Base-by-base conservation (phyloP, 2,113 vertebrate species). In the Alligator mississippiensis region DNA sequence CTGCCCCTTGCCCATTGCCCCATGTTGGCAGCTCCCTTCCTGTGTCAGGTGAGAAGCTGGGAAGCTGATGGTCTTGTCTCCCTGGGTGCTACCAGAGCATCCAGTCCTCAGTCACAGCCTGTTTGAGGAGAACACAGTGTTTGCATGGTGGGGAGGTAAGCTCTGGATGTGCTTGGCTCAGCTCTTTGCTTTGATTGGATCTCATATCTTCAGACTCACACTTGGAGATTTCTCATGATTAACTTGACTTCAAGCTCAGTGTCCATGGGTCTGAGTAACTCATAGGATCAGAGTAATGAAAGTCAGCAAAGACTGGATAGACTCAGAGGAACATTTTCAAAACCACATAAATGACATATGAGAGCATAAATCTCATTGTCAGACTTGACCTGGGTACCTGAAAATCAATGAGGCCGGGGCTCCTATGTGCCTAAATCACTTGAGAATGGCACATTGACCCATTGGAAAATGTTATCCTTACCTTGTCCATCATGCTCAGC, bases 1-100 rank as follows among this genome's bases (percentile, higher is more conserved):
- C 4, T 1, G 19, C 7, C 30, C 38, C 18, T 19, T 5, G 34
- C 34, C 34, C 34, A 34, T 28, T 1, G 3, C 15, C 13, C 19
- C 66, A 30, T 9, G 14, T 16, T 34, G n/a, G 16, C n/a, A 30
- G n/a, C 4, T 24, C 34, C 34, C 34, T 34, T 34, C 34, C 34
- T 34, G 34, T 34, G 34, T 62, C 19, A 24, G 16, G 61, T 10
- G 24, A 24, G 61, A 24, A 62, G 61, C 61, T 25, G 9, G 61
- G 61, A 62, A 25, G 61, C 4, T 9, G 22, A 62, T 25, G 61
- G 61, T 11, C 19, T 24, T 62, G 21, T 62, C 61, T 17, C 22
- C 61, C 61, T 62, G 61, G 21, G 61, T 24, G 24, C 19, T 11
- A 62, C 61, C 12, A 24, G 9, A 62, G 19, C 24, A 24, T 19